Evolutionary conservation across 2,888 invertebrate genomes (phyloP), one percentile per base, ranked within the genome.

Genomic region (Sialis fuliginosa): DNA sequence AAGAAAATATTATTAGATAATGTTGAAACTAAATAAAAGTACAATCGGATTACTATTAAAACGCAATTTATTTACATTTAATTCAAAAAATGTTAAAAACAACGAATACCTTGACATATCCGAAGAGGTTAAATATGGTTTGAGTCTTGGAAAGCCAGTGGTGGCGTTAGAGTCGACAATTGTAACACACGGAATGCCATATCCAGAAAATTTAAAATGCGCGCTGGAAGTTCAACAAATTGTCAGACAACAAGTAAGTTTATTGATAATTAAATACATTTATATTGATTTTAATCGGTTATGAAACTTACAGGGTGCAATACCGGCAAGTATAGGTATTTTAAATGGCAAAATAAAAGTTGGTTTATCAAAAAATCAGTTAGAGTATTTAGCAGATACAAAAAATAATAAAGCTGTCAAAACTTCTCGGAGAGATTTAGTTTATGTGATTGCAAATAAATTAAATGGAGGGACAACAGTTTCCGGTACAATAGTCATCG

Each of bases 101-200:
- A 47, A 47, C 31, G 39, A 42, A 34, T 42, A 42, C 22, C 42
- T 65, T 46, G 63, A 69, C 49, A 65, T 71, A 49, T 73, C 73
- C 47, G 71, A 76, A 33, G 78, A 81, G 59, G 81, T 93, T 45
- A 60, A 60, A 47, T 59, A 67, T 46, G 89, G 88, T 6, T 64
- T 87, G 53, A 62, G 66, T 46, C 64, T 68, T 42, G 66, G 69
- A 32, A 67, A 71, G 52, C 86, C 95, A 6, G 74, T 97, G 49
- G 92, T 98, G 12, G 95, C 96, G 2, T 68, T 98, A 54, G 98
- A 98, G 70, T 93, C 95, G 6, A 92, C 98, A 1, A 93, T 98
- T 51, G 89, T 98, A 50, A 96, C 96, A 1, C 97, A 98, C 67
- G 98, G 98, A 39, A 90, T 98, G 88, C 95, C 96, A 0, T 85